Evolutionary conservation across 2,888 invertebrate genomes (phyloP), one percentile per base, ranked within the genome.

Genomic region (Leucophora obtusa): DNA sequence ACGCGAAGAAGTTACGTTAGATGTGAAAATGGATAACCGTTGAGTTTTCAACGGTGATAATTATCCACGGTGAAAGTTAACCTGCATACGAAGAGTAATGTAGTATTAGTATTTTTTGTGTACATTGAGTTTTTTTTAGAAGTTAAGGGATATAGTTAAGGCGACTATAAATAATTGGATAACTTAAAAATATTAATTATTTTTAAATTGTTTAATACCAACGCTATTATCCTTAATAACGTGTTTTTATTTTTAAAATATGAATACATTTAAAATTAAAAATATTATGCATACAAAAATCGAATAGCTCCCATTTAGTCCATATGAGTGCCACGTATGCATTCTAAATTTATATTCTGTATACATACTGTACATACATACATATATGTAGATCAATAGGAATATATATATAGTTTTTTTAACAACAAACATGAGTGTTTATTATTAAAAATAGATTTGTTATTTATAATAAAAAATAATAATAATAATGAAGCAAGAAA

Each of bases 361-460:
- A 62, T 60, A 35, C 11, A 58, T n/a, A 59, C 24, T n/a, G 38
- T 54, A 17, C 50, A 14, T 9, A 63, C 1, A 17, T 51, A 9
- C 35, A 15, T 24, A 21, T 62, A 53, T 69, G 59, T 2, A 35
- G 17, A n/a, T 62, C 10, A 43, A 33, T 38, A 14, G 17, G 24
- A 21, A 21, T 11, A 56, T 43, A 24, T 47, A 24, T 62, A 56
- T 60, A 38, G 56, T 59, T 72, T 71, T 51, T 79, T 74, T 76
- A 63, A 68, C 38, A 60, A 81, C 56, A 74, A 77, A 76, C 73
- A 77, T 81, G 81, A 81, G 77, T 81, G 77, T 81, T 77, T 81
- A 70, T 74, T 70, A 66, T 62, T 81, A 81, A 77, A 81, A 81
- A 81, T 81, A 81, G 81, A 81, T 66, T 74, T 73, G 69, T 70